Conservation (phyloP, 2,888 invertebrate species). For the Idaea dimidiata region DNA sequence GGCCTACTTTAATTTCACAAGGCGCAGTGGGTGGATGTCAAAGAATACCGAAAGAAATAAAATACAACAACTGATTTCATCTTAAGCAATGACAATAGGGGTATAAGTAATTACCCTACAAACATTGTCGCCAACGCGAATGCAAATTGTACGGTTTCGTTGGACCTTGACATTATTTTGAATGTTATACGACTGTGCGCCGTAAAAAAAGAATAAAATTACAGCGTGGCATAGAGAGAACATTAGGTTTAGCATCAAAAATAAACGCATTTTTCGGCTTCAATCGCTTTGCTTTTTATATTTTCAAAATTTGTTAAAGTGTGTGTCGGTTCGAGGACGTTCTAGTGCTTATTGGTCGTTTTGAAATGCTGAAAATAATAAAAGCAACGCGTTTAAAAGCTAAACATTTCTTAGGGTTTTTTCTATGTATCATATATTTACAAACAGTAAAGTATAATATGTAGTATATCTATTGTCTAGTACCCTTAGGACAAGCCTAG, state of each 20-base stretch:
- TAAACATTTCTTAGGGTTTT: too few relatives aligned
- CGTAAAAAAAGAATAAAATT: not conserved
- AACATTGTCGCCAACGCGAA: slow-evolving; percentile 50
- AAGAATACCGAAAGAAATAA: slow-evolving; percentile 5
- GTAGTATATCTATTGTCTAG: too few relatives aligned
- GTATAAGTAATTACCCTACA: slow-evolving; percentile 32
- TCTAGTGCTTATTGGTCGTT: too few relatives aligned
- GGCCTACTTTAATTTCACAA: not conserved
- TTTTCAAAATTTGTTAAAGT: too few relatives aligned
- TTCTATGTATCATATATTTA: too few relatives aligned
- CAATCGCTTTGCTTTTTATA: too few relatives aligned
- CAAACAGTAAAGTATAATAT: too few relatives aligned
- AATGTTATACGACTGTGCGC: slow-evolving; percentile 33
- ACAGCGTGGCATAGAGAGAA: not conserved
- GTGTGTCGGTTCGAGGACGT: too few relatives aligned
- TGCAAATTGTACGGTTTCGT: slow-evolving; percentile 46
- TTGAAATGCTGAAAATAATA: too few relatives aligned
- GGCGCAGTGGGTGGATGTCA: not conserved
- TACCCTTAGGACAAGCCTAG: too few relatives aligned
- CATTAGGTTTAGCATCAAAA: not conserved
- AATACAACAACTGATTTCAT: slow-evolving; percentile 2
- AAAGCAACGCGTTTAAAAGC: too few relatives aligned
- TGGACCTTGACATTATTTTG: slow-evolving; percentile 66
- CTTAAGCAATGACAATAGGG: slow-evolving; percentile 25
- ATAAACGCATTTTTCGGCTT: too few relatives aligned